Conservation (phyloP, 2,113 vertebrate species). For the Acanthochromis polyacanthus region DNA sequence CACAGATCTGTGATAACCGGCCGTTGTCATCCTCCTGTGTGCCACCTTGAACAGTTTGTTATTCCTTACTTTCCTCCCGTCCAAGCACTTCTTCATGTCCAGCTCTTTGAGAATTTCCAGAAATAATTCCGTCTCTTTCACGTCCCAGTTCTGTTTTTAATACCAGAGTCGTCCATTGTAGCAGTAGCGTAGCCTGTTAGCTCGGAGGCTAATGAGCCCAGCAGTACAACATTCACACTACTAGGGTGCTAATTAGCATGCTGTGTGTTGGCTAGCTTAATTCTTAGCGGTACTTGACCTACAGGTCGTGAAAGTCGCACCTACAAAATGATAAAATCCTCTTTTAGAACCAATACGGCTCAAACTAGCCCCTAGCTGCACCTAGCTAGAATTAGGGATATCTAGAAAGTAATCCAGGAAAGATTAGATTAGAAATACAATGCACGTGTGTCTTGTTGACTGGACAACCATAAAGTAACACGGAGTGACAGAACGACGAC, state of each 20-base stretch:
- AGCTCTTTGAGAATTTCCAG: constrained; percentile 74
- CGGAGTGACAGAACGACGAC: constrained; percentile 53
- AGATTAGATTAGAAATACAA: constrained; percentile 68
- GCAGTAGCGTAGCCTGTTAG: background rate
- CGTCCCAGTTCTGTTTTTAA: constrained; percentile 77
- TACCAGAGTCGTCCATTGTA: constrained; percentile 64
- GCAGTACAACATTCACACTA: background rate
- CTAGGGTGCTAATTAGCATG: constrained; percentile 45
- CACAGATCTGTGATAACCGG: constrained; percentile 68
- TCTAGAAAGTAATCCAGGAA: constrained; percentile 59
- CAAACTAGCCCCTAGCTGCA: background rate
- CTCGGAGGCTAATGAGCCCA: background rate
- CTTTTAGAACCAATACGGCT: background rate
- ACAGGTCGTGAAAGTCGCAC: background rate
- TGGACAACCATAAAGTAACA: constrained; percentile 74
- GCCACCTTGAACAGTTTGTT: constrained; percentile 71
- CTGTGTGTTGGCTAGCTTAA: background rate
- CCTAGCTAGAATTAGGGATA: background rate
- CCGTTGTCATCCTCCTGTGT: constrained; percentile 69
- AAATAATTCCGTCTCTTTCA: constrained; percentile 68
- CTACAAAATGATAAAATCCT: background rate
- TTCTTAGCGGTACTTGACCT: background rate
- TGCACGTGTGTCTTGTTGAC: constrained; percentile 58
- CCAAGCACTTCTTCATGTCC: constrained; percentile 74
- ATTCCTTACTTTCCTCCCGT: constrained; percentile 75